Evolutionary conservation across 2,888 invertebrate species (phyloP).

Genomic region (Lamellibrachia columna): DNA sequence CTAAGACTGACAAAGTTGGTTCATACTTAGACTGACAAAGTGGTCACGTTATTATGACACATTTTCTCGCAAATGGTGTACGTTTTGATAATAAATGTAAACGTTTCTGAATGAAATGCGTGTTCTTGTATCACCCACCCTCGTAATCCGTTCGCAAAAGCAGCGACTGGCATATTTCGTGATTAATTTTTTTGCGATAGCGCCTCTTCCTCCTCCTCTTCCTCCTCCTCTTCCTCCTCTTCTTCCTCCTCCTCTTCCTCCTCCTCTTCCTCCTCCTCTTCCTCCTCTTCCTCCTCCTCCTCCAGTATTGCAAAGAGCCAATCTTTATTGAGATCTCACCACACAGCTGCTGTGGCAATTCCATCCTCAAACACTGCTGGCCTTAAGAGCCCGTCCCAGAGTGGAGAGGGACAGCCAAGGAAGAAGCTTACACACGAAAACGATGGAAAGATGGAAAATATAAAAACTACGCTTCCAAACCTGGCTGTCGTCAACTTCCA

Average conservation of each 20-base stretch:
- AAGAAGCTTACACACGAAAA: too few relatives aligned
- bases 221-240: neutral
- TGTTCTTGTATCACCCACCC: neutral
- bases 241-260: neutral
- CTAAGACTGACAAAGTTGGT: too few relatives aligned
- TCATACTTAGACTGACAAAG: too few relatives aligned
- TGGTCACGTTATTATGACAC: neutral
- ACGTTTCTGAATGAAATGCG: neutral
- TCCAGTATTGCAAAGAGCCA: slow-evolving; percentile 7
- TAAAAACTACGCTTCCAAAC: too few relatives aligned
- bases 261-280: neutral
- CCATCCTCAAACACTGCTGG: too few relatives aligned
- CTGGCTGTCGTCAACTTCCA: too few relatives aligned
- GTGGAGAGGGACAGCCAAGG: too few relatives aligned
- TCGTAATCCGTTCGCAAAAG: neutral
- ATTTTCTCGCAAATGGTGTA: neutral
- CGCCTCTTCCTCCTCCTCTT: neutral
- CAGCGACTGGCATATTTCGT: too few relatives aligned
- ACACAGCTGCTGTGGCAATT: too few relatives aligned
- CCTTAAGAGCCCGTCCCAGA: too few relatives aligned
- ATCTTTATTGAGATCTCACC: neutral
- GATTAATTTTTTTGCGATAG: too few relatives aligned
- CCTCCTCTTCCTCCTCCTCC: neutral
- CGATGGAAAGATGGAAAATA: too few relatives aligned
- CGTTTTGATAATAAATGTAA: slow-evolving; percentile 16